Base-by-base conservation (phyloP, 1,140 invertebrate species). In the Drosophila pseudoananassae region DNA sequence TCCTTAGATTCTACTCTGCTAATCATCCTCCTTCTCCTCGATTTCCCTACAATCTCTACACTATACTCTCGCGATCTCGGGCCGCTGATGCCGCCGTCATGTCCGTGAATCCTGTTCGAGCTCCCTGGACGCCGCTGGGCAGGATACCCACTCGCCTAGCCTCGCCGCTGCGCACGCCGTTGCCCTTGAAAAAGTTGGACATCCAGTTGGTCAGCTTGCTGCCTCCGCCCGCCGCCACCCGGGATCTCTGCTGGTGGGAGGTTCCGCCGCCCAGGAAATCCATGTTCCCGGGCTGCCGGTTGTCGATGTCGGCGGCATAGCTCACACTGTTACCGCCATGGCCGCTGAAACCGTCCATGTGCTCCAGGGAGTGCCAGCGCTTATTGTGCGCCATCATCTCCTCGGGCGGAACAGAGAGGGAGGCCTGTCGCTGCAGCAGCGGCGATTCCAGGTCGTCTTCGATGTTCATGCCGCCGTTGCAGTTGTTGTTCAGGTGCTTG, bases 361-460 rank as follows among this genome's bases (percentile, higher is more conserved):
- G 94, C 92, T 97, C 96, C 20, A 96, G 92, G n/a, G 96, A 97
- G 74, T 94, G 94, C 95, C 96, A 97, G 77, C 95, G 93, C 91
- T 96, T 96, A 20, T 94, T 91, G 23, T 92, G 92, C 76, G 92
- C 81, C 89, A 92, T 45, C 91, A 91, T 81, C 91, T 93, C 82
- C 76, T 92, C 84, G 91, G 93, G 73, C 80, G 93, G 56, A 91
- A 90, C 45, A 90, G 92, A 78, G 75, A 94, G 83, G 74, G 93
- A 92, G 85, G 93, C 81, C 92, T 93, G 82, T 47, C 92, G 81
- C 14, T 92, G 92, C n/a, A 95, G 78, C 54, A 95, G 72, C 8
- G 94, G 94, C n/a, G 92, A 92, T 51, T 94, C 92, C 3, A 92
- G 92, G 70, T 94, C 93, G 43, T 82, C 92, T 31, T 84, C 87